These are phyloP conservation scores for Hyalella azteca DNA, from an alignment of 2,888 invertebrate genomes.

Conservation along the genomic window DNA sequence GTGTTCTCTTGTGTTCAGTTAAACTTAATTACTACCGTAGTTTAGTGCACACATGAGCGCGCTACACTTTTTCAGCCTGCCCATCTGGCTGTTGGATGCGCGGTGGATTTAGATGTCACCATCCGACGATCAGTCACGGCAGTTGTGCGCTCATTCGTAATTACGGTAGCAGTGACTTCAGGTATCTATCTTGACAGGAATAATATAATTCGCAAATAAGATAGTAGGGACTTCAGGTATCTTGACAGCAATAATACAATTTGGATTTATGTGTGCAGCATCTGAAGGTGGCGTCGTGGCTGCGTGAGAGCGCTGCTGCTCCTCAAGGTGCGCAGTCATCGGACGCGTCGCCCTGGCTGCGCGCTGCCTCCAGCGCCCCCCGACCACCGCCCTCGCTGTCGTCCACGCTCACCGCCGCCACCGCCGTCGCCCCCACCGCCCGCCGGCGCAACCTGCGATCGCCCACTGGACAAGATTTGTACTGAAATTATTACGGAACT, in stretches of 20 bases:
- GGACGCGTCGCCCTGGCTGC: not conserved
- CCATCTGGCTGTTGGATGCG: not conserved
- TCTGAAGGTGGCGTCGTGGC: conserved; percentile 3
- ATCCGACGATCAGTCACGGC: too few relatives aligned
- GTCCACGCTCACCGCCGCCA: conserved; percentile 22
- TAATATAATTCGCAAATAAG: too few relatives aligned
- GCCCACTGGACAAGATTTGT: not conserved
- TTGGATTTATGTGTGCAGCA: not conserved
- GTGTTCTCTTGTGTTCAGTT: too few relatives aligned
- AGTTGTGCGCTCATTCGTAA: too few relatives aligned
- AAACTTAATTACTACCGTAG: not conserved
- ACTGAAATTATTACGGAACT: not conserved
- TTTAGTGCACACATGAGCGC: not conserved
- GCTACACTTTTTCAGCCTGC: conserved; percentile 8
- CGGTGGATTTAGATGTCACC: too few relatives aligned
- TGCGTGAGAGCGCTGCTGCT: not conserved
- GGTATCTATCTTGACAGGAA: too few relatives aligned
- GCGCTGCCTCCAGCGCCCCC: not conserved
- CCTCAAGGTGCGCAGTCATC: not conserved
- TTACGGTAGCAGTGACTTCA: too few relatives aligned
- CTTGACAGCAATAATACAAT: too few relatives aligned
- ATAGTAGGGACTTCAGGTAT: too few relatives aligned
- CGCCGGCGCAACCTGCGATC: not conserved
- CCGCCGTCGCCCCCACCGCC: not conserved
- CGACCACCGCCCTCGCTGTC: conserved; percentile 8